phyloP scores from a whole-genome alignment of 2,888 invertebrate species.

The Lasioglossum marginatum region DNA sequence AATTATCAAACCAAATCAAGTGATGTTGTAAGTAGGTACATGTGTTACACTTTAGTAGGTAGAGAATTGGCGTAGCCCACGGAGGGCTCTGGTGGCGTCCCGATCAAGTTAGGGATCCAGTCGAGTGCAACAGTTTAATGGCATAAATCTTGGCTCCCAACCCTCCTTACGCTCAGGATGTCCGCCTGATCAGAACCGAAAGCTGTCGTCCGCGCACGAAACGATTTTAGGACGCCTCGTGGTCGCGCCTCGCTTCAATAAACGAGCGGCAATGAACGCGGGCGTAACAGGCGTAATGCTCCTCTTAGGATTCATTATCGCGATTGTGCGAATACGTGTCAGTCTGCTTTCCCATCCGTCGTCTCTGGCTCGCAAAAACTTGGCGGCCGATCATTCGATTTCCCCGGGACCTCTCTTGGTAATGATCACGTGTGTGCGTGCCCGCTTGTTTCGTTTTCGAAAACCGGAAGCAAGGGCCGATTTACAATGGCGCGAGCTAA shows the following conservation, averaged over 20 bases:
- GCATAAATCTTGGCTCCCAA: not conserved
- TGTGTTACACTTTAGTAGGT: not conserved
- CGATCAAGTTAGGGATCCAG: not conserved
- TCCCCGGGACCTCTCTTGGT: not conserved
- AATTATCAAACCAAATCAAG: too few relatives aligned
- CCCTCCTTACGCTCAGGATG: not conserved
- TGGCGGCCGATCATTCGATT: conserved; percentile 38
- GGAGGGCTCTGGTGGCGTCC: not conserved
- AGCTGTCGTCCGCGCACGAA: not conserved
- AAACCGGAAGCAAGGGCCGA: conserved; percentile 51
- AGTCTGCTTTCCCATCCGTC: conserved; percentile 38
- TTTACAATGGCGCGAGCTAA: conserved; percentile 44
- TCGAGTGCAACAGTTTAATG: not conserved
- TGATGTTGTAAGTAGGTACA: too few relatives aligned
- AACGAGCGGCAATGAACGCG: conserved; percentile 9
- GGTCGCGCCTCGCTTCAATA: conserved; percentile 2
- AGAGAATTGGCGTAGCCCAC: not conserved
- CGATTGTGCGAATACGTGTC: conserved; percentile 53
- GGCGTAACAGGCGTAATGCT: conserved; percentile 44
- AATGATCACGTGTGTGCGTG: not conserved
- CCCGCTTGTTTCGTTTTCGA: conserved; percentile 21
- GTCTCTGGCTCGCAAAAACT: conserved; percentile 10
- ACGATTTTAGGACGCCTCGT: conserved; percentile 4
- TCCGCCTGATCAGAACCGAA: not conserved
- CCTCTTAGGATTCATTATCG: conserved; percentile 55